phyloP scores from a whole-genome alignment of 2,113 vertebrate genomes.

The Nasalis larvatus region DNA sequence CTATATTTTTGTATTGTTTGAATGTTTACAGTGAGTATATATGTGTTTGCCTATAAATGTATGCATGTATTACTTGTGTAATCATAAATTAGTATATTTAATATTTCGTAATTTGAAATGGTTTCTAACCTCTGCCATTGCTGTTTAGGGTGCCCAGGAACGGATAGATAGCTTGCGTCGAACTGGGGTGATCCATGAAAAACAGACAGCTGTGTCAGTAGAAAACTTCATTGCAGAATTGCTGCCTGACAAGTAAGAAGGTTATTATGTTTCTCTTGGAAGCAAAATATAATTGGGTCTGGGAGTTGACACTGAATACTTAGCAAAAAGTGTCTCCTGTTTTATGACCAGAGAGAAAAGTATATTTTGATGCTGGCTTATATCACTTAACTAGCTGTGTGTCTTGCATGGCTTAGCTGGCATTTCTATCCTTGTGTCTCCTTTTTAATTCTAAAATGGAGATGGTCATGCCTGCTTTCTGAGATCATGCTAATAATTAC shows the following conservation, averaged over 20 bases:
- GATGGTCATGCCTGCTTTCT: neutral
- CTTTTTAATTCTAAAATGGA: neutral
- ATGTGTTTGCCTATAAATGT: neutral
- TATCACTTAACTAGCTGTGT: neutral
- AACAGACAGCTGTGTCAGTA: constrained; percentile 94
- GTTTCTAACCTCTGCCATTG: constrained; percentile 46
- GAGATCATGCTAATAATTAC: neutral
- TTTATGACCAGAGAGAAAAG: neutral
- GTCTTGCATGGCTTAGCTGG: neutral
- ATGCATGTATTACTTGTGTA: neutral
- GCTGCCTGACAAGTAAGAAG: constrained; percentile 95
- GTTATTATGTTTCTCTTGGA: neutral
- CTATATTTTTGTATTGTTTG: neutral
- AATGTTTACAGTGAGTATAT: neutral
- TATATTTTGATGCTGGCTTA: neutral
- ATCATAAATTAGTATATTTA: neutral
- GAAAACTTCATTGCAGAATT: constrained; percentile 98
- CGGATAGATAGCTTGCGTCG: constrained; percentile 94
- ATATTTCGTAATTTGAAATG: neutral
- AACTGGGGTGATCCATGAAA: constrained; percentile 92
- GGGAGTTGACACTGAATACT: neutral
- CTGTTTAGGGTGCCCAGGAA: constrained; percentile 94
- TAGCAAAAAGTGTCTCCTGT: neutral
- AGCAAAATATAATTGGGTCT: neutral
- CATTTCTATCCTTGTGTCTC: neutral